Base-by-base conservation (phyloP, 2,888 invertebrate genomes). In the Limenitis camilla region DNA sequence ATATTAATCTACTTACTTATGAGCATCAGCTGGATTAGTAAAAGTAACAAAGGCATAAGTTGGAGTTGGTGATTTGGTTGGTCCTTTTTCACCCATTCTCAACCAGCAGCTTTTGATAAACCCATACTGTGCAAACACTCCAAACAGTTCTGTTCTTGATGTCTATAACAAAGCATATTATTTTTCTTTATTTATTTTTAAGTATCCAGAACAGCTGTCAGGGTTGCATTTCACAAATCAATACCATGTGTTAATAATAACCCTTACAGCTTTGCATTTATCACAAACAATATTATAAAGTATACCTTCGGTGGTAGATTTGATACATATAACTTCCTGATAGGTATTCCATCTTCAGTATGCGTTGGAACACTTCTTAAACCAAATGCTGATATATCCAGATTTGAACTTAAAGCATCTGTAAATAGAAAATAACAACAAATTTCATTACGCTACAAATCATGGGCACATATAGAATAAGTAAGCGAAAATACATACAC, bases 1-100 rank as follows among this genome's bases (percentile, higher is more conserved):
- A 10, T 39, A 9, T 45, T 50, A 35, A 30, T 35, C 27, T 50
- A 71, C 73, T 74, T 76, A 90, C 90, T 81, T 88, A 56, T 86
- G 73, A 52, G 90, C 90, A 72, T 88, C 89, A 8, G 72, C 77
- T 5, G 87, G 84, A 62, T 84, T 76, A 55, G 75, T 84, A 61
- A 78, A 90, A 28, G 90, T 90, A 32, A 90, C 81, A 75, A 90
- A 90, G 5, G 89, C 90, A 74, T 85, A 88, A 66, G 80, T 85
- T 61, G 80, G 77, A 11, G 71, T 79, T 61, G 74, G 76, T 4
- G 60, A 58, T 59, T 62, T 71, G 48, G 74, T 71, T 60, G 75
- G 78, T 53, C 74, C 84, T 62, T 62, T 78, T 9, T 80, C 76
- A 19, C 81, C 88, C 76, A 88, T 84, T 61, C 82, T 76, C 40